Conservation (phyloP, 1,140 invertebrate genomes). For the Drosophila albomicans region DNA sequence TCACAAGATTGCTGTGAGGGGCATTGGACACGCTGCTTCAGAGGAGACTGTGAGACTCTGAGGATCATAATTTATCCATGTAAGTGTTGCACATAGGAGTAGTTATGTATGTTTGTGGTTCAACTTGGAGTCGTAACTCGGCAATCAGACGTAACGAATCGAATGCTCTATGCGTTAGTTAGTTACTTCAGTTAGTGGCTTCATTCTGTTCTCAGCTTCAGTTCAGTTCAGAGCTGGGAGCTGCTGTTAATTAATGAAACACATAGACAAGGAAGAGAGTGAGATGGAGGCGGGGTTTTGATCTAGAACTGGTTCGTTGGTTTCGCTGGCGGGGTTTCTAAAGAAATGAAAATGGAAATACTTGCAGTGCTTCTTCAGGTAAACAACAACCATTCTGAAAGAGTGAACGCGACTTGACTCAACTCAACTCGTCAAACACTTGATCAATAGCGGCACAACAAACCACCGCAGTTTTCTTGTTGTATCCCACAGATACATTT, state of each 20-base stretch:
- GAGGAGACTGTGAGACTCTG: neutral
- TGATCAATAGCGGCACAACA: conserved; percentile 72
- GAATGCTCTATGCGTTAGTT: conserved; percentile 31
- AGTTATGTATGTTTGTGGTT: neutral
- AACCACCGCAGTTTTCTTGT: conserved; percentile 8
- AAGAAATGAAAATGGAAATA: conserved; percentile 53
- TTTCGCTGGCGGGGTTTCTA: conserved; percentile 53
- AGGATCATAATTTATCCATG: neutral
- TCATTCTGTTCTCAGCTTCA: conserved; percentile 10
- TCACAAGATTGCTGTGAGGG: neutral
- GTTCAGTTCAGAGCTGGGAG: neutral
- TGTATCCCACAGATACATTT: conserved; percentile 70
- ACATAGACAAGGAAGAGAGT: conserved; percentile 7
- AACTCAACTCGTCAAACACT: conserved; percentile 62
- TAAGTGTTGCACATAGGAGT: neutral
- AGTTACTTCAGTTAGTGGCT: conserved; percentile 33
- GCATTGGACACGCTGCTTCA: neutral
- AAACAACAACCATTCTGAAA: conserved; percentile 62
- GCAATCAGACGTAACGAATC: conserved; percentile 53
- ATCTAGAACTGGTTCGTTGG: conserved; percentile 40
- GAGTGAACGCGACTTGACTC: too few species aligned
- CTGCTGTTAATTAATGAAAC: conserved; percentile 54
- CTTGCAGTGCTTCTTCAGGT: conserved; percentile 41
- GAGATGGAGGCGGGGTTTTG: neutral
- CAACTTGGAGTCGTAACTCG: neutral